phyloP scores from a whole-genome alignment of 2,888 invertebrate genomes.

The Acanthosepion esculentum region DNA sequence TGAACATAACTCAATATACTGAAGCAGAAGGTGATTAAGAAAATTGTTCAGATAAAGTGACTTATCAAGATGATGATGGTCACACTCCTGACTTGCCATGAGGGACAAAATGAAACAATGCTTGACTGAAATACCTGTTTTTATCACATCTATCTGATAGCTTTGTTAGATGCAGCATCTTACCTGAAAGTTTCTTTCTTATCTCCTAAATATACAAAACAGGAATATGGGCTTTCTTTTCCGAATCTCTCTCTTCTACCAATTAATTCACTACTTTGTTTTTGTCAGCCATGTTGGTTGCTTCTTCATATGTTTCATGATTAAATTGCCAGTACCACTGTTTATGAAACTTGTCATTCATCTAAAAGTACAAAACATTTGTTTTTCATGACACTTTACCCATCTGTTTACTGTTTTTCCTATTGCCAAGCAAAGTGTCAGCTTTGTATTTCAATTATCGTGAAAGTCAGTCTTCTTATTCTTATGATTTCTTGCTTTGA shows the following conservation, averaged over 20 bases:
- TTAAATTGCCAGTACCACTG: slow-evolving; percentile 18
- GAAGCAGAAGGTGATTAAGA: neutral
- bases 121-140: neutral
- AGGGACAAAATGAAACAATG: neutral
- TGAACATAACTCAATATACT: neutral
- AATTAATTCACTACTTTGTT: neutral
- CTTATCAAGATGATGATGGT: neutral
- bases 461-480: neutral
- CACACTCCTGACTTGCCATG: neutral
- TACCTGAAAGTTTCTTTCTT: neutral
- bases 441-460: neutral
- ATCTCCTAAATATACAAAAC: neutral
- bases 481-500: slow-evolving; percentile 21
- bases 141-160: neutral
- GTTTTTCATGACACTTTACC: neutral
- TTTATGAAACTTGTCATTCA: slow-evolving; percentile 21
- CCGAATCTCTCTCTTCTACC: neutral
- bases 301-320: neutral
- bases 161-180: neutral
- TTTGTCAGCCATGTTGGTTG: neutral
- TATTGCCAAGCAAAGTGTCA: neutral
- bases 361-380: neutral
- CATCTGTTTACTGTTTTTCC: slow-evolving; percentile 6
- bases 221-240: neutral
- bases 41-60: neutral